phyloP scores from a whole-genome alignment of 2,113 vertebrate species.

The Oryzias woworae region DNA sequence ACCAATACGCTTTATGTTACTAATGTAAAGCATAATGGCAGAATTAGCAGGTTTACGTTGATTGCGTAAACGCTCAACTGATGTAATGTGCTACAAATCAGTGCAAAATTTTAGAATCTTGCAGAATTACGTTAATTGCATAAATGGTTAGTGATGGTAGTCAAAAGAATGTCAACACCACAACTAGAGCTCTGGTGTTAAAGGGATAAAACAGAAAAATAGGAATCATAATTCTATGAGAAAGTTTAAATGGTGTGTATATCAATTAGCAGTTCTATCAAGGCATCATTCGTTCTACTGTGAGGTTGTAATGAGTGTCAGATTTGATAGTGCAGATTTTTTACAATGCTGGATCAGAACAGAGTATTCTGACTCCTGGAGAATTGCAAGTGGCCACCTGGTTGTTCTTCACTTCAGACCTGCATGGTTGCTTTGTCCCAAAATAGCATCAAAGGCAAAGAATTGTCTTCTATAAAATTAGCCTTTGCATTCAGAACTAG shows the following conservation, averaged over 20 bases:
- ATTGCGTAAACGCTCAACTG: no score
- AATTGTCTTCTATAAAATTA: conserved; percentile 54
- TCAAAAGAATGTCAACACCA: no score
- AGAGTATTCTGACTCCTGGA: conserved; percentile 35
- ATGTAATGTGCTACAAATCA: no score
- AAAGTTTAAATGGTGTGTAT: no score
- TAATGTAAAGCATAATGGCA: no score
- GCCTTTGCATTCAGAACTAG: conserved; percentile 34
- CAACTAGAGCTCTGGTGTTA: no score
- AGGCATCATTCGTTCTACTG: neutral
- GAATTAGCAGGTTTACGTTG: no score
- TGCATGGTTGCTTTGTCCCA: conserved; percentile 35
- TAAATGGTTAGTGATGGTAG: no score
- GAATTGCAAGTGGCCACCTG: conserved; percentile 70
- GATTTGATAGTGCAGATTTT: conserved; percentile 22
- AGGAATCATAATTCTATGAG: neutral
- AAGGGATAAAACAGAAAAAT: neutral
- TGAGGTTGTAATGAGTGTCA: conserved; percentile 41
- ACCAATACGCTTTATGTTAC: no score
- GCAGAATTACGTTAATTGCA: no score
- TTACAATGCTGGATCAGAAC: conserved; percentile 29
- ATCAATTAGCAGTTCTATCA: neutral
- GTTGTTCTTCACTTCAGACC: conserved; percentile 54
- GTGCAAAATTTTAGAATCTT: no score
- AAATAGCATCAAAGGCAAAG: conserved; percentile 70